Conservation (phyloP, 2,888 invertebrate genomes). For the Leucozona laternaria region DNA sequence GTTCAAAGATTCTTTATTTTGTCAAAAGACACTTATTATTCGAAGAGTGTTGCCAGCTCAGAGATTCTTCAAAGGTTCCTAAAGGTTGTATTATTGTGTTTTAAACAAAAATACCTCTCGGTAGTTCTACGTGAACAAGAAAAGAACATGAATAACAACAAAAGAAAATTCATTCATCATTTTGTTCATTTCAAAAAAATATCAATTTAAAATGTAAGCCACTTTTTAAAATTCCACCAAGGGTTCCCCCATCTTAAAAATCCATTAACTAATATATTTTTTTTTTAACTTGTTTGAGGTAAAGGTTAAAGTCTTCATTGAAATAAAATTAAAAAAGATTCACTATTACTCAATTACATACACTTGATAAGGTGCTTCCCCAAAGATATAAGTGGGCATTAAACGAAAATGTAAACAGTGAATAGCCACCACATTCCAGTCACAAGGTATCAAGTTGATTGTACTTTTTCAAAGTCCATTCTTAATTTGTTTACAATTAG, state of each 20-base stretch:
- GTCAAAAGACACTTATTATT: no score
- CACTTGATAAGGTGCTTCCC: conserved; percentile 11
- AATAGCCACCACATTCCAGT: background rate
- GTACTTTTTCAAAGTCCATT: conserved; percentile 50
- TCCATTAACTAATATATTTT: background rate
- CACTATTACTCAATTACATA: background rate
- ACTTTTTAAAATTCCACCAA: background rate
- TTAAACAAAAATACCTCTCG: no score
- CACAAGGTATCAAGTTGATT: conserved; percentile 30
- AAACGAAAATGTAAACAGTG: conserved; percentile 11
- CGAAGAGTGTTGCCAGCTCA: no score
- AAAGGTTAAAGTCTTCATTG: background rate
- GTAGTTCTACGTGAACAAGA: no score
- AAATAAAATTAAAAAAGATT: background rate
- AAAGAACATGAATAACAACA: background rate
- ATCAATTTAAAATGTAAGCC: background rate
- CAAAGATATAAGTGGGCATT: background rate
- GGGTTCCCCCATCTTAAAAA: background rate
- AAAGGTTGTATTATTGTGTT: no score
- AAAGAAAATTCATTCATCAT: background rate
- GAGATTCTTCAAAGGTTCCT: no score
- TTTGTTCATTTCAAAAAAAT: background rate
- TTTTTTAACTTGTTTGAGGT: background rate
- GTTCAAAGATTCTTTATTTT: no score
- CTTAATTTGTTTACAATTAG: conserved; percentile 44